Evolutionary conservation across 2,888 invertebrate species (phyloP), one percentile per base, ranked within the genome.

Genomic region (Diadegma fenestrale): DNA sequence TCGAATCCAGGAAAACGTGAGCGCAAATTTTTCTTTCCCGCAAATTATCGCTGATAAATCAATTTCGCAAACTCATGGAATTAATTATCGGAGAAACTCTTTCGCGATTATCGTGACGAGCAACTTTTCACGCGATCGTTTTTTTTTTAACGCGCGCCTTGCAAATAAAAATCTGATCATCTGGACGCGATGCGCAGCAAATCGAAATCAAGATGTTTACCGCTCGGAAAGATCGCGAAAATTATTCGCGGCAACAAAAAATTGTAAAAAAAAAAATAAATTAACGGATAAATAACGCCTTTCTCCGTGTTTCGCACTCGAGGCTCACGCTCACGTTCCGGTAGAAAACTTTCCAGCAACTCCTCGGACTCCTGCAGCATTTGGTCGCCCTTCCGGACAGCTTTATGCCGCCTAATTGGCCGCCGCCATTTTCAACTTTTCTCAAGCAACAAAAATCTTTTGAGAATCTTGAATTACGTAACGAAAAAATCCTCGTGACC

Each of bases 201-300:
- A 26, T n/a, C 10, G 75, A 51, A 41, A 64, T 72, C 64, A 33
- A 45, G 66, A 58, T 68, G 69, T 48, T 80, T 58, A 69, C 30
- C 72, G 43, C 33, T 68, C 12, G 84, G 81, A 81, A 85, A 81
- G 77, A 85, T 85, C 51, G 72, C 61, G 68, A n/a, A 19, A 22
- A 54, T 58, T 58, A 58, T 26, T 58, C 14, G 14, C 22, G 14
- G 58, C 58, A 26, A 58, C 22, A 48, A n/a, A 48, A n/a, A 45
- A n/a, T 2, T 22, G 22, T 22, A 81, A 43, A n/a, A 78, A 73
- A 69, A 68, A 43, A 33, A 33, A 77, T 71, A 63, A 73, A 63
- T 33, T 61, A 69, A 79, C 30, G 30, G 26, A 80, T 43, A 54
- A 68, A 63, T 72, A 51, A 43, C 72, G 75, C 84, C 84, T 85